Evolutionary conservation across 2,797 vertebrate genomes (phyloP), one percentile per base, ranked within the genome.

Genomic region (Cetoscarus ocellatus): DNA sequence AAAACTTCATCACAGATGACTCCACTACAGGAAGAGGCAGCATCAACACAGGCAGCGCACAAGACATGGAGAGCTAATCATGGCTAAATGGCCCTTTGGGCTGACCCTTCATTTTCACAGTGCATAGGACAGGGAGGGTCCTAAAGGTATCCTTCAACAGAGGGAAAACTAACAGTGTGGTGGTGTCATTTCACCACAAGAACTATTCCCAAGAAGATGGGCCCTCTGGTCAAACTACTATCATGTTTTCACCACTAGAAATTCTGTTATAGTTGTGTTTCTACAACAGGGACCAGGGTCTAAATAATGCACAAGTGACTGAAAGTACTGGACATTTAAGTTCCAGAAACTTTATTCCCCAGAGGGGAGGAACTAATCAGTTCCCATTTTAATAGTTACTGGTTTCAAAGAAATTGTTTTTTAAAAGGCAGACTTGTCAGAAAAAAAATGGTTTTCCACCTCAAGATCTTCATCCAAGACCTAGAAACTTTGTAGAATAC

Each of bases 1-100:
- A 91, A 95, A 95, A 93, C 90, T 83, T 92, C 89, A 84, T 91
- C 88, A 94, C 89, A 69, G 91, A 91, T 91, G 88, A 90, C 89
- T 93, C 88, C 89, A 91, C 91, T 88, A 93, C 86, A 84, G 83
- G 73, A 83, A 86, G 91, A 94, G 92, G 93, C 93, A 93, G 89
- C 80, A 87, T 93, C 92, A 62, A 86, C 92, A 83, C 91, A 86
- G 87, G 88, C 91, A 91, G 91, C 91, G 91, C 92, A 92, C 92
- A 85, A 69, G 89, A 89, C 88, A 62, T 52, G 59, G 75, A 78
- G 43, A 50, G 69, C 57, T 63, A 54, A 72, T 73, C 73, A 50
- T 48, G 49, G 50, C 50, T 66, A 59, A 72, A 34, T 62, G 55
- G 77, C 72, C 66, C 61, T 73, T 55, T n/a, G 63, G 73, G 71